A percentile compares a stretch with the other conserved stretches of the same genome.
Conservation (phyloP, 2,797 vertebrate species). For the Megalops cyprinoides region DNA sequence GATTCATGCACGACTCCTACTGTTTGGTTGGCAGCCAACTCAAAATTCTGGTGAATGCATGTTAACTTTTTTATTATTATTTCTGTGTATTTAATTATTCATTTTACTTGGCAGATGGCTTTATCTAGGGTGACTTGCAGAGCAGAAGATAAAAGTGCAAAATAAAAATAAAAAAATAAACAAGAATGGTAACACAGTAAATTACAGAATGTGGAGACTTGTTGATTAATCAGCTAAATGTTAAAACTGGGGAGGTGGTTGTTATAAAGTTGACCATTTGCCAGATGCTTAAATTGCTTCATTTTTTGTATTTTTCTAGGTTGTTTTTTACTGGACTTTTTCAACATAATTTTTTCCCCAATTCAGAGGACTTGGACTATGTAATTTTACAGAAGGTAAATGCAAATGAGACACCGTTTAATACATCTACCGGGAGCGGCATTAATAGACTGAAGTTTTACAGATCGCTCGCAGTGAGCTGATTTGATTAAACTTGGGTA, state of each 20-base stretch:
- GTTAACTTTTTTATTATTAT: too few relatives aligned
- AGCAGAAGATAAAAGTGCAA: neutral
- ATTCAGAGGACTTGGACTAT: neutral
- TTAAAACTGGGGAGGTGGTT: neutral
- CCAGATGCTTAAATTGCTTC: neutral
- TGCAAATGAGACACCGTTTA: neutral
- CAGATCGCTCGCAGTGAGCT: constrained; percentile 9
- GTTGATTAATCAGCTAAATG: neutral
- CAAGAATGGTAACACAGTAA: neutral
- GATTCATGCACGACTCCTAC: too few relatives aligned
- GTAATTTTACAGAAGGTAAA: constrained; percentile 1
- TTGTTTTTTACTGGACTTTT: neutral
- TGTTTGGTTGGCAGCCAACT: too few relatives aligned
- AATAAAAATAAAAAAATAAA: neutral
- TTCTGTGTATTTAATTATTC: neutral
- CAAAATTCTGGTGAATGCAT: too few relatives aligned
- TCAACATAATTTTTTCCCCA: neutral
- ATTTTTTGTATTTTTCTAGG: neutral
- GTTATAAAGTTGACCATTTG: neutral
- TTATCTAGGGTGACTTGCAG: neutral
- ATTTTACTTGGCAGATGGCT: neutral
- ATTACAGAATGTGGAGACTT: too few relatives aligned
- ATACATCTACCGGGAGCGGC: neutral
- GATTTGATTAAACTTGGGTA: constrained; percentile 12
- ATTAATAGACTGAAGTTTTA: constrained; percentile 3